phyloP scores from a whole-genome alignment of 2,888 invertebrate species.

The Amblyjoppa proteus region DNA sequence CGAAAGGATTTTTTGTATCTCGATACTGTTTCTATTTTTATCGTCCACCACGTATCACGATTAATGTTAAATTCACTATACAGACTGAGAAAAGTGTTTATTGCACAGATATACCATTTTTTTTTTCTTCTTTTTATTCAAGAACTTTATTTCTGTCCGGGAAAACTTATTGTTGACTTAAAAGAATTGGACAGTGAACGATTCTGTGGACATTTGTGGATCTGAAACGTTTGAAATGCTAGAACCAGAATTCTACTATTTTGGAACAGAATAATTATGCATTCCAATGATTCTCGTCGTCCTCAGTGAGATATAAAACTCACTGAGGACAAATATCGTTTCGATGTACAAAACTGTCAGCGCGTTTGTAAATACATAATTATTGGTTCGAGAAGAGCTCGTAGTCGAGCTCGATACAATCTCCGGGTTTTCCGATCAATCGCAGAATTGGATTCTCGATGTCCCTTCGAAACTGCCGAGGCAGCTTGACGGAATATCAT shows the following conservation, averaged over 20 bases:
- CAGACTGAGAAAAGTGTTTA: not conserved
- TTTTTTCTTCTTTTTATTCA: not conserved
- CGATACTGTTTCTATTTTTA: not conserved
- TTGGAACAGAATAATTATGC: no score
- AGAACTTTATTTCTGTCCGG: not conserved
- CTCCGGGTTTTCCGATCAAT: not conserved
- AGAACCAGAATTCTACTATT: no score
- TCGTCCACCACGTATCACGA: not conserved
- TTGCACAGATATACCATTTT: not conserved
- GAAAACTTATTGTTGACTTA: not conserved
- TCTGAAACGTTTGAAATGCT: no score
- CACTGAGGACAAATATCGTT: no score
- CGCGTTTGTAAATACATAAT: conserved; percentile 6
- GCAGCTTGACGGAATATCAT: not conserved
- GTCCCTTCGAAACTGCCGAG: not conserved
- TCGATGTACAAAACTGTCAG: no score
- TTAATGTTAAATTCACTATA: not conserved
- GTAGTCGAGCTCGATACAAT: not conserved
- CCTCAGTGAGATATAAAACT: no score
- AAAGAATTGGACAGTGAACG: not conserved
- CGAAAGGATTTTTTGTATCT: not conserved
- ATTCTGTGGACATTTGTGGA: no score
- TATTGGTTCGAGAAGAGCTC: not conserved
- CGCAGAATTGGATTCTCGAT: not conserved
- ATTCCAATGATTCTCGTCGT: no score